phyloP scores from a whole-genome alignment of 2,888 invertebrate genomes.

The Drosophila infuscata region DNA sequence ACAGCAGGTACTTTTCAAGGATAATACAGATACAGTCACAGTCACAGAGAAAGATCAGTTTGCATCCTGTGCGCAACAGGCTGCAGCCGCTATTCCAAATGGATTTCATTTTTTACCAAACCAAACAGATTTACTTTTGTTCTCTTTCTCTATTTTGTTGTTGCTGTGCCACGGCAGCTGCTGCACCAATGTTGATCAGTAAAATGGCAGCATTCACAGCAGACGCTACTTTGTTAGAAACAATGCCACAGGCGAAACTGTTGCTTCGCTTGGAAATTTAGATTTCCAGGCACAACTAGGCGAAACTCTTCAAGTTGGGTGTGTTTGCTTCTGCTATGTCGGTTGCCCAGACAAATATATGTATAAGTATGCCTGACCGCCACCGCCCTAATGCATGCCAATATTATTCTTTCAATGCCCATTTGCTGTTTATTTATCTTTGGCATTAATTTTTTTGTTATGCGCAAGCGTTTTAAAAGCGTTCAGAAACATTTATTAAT shows the following conservation, averaged over 20 bases:
- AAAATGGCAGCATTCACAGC: conserved; percentile 75
- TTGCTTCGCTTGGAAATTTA: conserved; percentile 29
- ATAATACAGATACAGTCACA: conserved; percentile 50
- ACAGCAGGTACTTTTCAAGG: conserved; percentile 74
- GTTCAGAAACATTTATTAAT: conserved; percentile 57
- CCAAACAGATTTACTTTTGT: conserved; percentile 73
- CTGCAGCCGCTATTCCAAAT: conserved; percentile 61
- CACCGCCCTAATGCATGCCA: conserved; percentile 32
- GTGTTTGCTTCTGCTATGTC: conserved; percentile 30
- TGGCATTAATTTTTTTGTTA: conserved; percentile 36
- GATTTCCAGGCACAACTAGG: conserved; percentile 17
- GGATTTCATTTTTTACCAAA: conserved; percentile 67
- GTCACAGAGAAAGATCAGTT: conserved; percentile 13
- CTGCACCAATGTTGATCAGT: conserved; percentile 13
- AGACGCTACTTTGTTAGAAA: conserved; percentile 49
- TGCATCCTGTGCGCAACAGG: conserved; percentile 74
- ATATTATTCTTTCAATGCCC: conserved; percentile 20
- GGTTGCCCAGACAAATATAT: background rate
- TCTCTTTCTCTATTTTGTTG: conserved; percentile 29
- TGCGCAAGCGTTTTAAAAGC: conserved; percentile 68
- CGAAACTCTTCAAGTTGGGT: conserved; percentile 30
- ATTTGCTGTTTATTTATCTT: conserved; percentile 14
- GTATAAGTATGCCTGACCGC: background rate
- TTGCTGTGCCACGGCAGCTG: conserved; percentile 53
- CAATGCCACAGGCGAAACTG: conserved; percentile 12